Conservation (phyloP, 2,888 invertebrate species). For the Nemurella pictetii region DNA sequence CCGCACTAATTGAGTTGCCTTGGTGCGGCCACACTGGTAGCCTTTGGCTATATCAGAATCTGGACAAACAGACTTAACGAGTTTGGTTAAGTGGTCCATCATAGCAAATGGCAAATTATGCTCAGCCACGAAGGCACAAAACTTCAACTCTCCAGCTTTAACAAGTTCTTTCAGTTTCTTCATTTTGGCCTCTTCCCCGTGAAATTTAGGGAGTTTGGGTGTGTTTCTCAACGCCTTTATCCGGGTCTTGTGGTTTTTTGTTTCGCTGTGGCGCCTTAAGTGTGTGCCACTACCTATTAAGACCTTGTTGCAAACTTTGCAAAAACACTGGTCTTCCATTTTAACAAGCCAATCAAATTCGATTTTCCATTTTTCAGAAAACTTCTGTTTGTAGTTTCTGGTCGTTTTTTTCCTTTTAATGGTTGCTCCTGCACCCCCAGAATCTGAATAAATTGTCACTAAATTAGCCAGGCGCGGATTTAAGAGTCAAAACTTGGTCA, state of each 20-base stretch:
- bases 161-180: conserved; percentile 20
- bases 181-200: neutral
- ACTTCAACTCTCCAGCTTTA: conserved; percentile 41
- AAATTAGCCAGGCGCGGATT: no score
- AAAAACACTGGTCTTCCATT: neutral
- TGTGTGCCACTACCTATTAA: neutral
- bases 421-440: neutral
- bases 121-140: conserved; percentile 44
- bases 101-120: conserved; percentile 43
- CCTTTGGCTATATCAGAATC: conserved; percentile 44
- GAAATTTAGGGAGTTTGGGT: neutral
- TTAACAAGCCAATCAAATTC: neutral
- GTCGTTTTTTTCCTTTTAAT: neutral
- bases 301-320: neutral
- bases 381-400: neutral
- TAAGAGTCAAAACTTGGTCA: no score
- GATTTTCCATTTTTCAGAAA: neutral
- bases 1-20: conserved; percentile 42
- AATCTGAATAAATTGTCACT: no score
- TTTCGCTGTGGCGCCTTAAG: neutral
- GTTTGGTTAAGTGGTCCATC: conserved; percentile 42
- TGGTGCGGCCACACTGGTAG: conserved; percentile 42
- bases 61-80: conserved; percentile 41
- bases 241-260: neutral
- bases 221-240: neutral